Conservation (phyloP, 2,888 invertebrate genomes). For the Drosophila atripex region DNA sequence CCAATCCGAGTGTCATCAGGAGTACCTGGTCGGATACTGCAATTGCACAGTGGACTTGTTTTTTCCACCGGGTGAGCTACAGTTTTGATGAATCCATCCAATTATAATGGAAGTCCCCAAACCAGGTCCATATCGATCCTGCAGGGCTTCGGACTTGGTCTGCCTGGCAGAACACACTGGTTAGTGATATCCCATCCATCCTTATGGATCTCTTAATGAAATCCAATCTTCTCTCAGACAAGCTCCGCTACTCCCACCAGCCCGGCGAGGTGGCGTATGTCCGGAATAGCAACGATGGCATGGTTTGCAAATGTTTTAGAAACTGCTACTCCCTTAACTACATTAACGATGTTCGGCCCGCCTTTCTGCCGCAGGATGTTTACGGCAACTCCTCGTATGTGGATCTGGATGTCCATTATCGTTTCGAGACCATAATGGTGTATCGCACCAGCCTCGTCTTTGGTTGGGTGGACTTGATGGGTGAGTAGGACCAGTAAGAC, state of each 20-base stretch:
- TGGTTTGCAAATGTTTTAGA: constrained; percentile 82
- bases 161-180: constrained; percentile 81
- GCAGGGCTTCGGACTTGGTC: constrained; percentile 74
- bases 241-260: constrained; percentile 73
- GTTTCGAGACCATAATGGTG: constrained; percentile 83
- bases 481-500: constrained; percentile 64
- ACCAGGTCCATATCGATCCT: constrained; percentile 70
- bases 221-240: constrained; percentile 55
- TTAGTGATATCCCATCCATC: constrained; percentile 41
- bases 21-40: constrained; percentile 80
- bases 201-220: neutral
- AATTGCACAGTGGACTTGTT: constrained; percentile 83
- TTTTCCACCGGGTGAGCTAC: constrained; percentile 82
- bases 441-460: constrained; percentile 84
- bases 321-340: constrained; percentile 83
- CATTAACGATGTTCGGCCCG: constrained; percentile 77
- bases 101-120: constrained; percentile 22
- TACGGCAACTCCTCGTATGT: constrained; percentile 79
- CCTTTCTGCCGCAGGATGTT: constrained; percentile 74
- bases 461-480: constrained; percentile 84
- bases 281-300: constrained; percentile 74
- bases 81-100: constrained; percentile 6
- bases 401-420: constrained; percentile 84
- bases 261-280: constrained; percentile 76
- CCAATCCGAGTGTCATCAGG: constrained; percentile 82